These are phyloP conservation scores for Oreochromis mossambicus DNA, from an alignment of 2,797 vertebrate species.

Conservation along the genomic window DNA sequence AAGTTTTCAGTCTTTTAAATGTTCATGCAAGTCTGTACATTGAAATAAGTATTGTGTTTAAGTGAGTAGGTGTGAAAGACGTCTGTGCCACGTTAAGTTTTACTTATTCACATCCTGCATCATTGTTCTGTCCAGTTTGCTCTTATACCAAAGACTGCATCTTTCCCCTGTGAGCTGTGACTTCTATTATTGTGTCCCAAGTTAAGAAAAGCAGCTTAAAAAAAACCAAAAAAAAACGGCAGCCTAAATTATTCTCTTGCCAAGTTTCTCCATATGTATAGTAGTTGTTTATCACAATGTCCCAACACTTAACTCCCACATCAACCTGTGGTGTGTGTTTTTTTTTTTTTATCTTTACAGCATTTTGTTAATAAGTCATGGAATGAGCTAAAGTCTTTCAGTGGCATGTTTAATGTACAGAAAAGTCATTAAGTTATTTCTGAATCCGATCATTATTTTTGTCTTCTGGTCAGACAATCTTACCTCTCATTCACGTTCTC, in stretches of 20 bases:
- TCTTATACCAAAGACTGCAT: conserved; percentile 88
- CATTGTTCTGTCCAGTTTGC: conserved; percentile 64
- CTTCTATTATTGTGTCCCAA: conserved; percentile 51
- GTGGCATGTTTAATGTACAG: conserved; percentile 44
- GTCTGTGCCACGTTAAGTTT: conserved; percentile 52
- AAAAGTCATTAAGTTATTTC: neutral
- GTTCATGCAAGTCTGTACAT: conserved; percentile 79
- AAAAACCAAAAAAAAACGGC: neutral
- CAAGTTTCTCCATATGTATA: conserved; percentile 35
- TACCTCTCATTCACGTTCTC: conserved; percentile 28
- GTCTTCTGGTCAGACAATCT: conserved; percentile 71
- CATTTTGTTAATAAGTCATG: conserved; percentile 5
- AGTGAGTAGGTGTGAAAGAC: conserved; percentile 77
- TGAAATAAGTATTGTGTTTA: conserved; percentile 78
- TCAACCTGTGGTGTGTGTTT: conserved; percentile 1
- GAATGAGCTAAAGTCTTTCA: conserved; percentile 14
- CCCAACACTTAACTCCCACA: neutral
- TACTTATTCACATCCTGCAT: conserved; percentile 61
- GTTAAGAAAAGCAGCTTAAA: conserved; percentile 29
- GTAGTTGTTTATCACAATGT: conserved; percentile 23
- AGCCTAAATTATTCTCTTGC: conserved; percentile 41
- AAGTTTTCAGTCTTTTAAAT: conserved; percentile 75
- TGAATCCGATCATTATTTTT: conserved; percentile 6
- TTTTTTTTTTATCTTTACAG: neutral
- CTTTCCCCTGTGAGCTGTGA: conserved; percentile 56